Percentiles rank a stretch among this genome's conserved stretches.
phyloP scores from a whole-genome alignment of 2,113 vertebrate genomes.

The Globicephala melas region DNA sequence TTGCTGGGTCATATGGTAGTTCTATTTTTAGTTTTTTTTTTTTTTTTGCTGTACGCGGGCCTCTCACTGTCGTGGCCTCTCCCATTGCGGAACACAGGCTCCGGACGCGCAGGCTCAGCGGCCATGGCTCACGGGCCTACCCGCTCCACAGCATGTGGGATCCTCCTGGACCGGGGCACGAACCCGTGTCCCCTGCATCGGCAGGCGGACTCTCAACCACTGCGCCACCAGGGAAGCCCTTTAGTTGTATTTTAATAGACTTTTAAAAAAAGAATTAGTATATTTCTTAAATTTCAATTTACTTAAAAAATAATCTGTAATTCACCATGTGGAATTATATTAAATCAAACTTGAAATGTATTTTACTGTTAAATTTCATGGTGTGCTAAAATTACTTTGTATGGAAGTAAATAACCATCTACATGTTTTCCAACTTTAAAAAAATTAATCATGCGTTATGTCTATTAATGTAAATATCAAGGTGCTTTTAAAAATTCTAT shows the following conservation, averaged over 20 bases:
- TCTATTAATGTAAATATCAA: background rate
- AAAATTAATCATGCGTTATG: background rate
- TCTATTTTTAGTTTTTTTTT: background rate
- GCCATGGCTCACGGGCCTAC: too few relatives aligned
- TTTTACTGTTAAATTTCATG: constrained; percentile 31
- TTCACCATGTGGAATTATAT: background rate
- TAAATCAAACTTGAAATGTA: constrained; percentile 21
- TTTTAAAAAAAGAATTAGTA: background rate
- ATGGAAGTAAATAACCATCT: background rate
- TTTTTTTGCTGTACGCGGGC: too few relatives aligned
- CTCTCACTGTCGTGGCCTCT: too few relatives aligned
- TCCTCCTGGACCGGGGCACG: too few relatives aligned
- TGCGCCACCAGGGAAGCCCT: too few relatives aligned
- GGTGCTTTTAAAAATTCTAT: background rate
- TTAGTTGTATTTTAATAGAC: background rate
- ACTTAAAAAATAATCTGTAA: background rate
- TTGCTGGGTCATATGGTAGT: too few relatives aligned
- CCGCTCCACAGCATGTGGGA: too few relatives aligned
- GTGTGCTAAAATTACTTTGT: constrained; percentile 18
- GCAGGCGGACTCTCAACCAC: too few relatives aligned
- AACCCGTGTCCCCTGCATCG: too few relatives aligned
- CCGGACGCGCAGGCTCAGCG: too few relatives aligned
- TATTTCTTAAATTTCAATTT: constrained; percentile 16
- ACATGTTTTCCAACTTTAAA: background rate
- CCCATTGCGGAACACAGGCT: too few relatives aligned